Conservation (phyloP, 2,797 vertebrate species). For the Hydrocynus forskahlii region DNA sequence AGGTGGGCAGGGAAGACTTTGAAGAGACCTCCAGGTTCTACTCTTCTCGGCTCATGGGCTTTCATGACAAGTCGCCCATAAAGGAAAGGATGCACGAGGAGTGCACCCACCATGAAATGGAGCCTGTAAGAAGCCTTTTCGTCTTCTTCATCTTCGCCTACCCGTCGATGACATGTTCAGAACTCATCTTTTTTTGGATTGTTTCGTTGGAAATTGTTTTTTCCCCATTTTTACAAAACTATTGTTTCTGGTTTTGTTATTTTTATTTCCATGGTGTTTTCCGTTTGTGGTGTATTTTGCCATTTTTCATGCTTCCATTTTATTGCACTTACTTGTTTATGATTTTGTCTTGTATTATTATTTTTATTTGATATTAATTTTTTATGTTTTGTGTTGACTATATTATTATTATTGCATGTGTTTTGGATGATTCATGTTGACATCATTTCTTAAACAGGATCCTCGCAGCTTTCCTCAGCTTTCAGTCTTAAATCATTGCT, state of each 20-base stretch:
- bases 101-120: constrained; percentile 72
- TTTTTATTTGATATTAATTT: not conserved
- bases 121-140: constrained; percentile 54
- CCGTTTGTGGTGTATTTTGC: constrained; percentile 5
- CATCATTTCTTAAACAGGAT: not conserved
- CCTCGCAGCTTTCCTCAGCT: not conserved
- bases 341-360: not conserved
- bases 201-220: constrained; percentile 3
- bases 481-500: not conserved
- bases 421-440: not conserved
- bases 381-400: not conserved
- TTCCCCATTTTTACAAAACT: not conserved
- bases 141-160: not conserved
- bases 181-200: constrained; percentile 12
- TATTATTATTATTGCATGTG: not conserved
- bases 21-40: constrained; percentile 80
- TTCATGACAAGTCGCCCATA: constrained; percentile 81
- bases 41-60: constrained; percentile 82
- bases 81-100: constrained; percentile 78
- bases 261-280: constrained; percentile 16
- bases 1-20: constrained; percentile 84
- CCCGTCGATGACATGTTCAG: constrained; percentile 19
- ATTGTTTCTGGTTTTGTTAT: constrained; percentile 13
- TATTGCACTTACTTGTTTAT: not conserved
- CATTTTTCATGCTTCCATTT: not conserved